Evolutionary conservation across 2,113 vertebrate genomes (phyloP).

Genomic region (Plecturocebus donacophilus): DNA sequence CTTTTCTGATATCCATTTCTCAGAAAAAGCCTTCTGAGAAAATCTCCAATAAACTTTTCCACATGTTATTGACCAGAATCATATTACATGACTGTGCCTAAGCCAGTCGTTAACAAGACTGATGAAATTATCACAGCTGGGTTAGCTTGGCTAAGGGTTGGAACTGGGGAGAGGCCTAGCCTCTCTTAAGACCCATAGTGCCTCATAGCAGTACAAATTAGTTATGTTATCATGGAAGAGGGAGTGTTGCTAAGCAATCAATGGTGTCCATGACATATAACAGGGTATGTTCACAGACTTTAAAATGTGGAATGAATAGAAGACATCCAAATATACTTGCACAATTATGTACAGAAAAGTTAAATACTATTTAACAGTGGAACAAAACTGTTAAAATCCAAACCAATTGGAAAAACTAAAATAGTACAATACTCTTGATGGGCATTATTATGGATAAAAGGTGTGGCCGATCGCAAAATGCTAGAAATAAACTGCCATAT

Average conservation of each 20-base stretch:
- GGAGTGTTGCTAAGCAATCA: background rate
- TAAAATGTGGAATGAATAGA: conserved; percentile 21
- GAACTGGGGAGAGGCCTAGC: background rate
- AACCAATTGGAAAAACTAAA: conserved; percentile 13
- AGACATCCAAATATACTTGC: background rate
- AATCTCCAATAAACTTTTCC: background rate
- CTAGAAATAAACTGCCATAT: conserved; percentile 5
- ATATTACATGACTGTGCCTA: background rate
- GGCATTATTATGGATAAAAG: conserved; percentile 22
- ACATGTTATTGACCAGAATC: background rate
- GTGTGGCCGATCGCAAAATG: background rate
- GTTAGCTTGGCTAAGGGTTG: background rate
- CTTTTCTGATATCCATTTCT: background rate
- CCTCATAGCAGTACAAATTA: background rate
- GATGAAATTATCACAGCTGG: background rate
- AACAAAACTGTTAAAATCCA: conserved; percentile 38
- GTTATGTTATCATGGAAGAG: background rate
- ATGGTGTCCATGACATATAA: background rate
- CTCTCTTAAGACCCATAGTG: background rate
- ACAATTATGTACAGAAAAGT: conserved; percentile 8
- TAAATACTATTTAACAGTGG: conserved; percentile 12
- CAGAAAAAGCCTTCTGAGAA: conserved; percentile 27
- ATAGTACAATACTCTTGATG: background rate
- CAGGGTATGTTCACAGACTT: background rate
- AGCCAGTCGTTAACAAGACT: background rate